Evolutionary conservation across 30 jellyfish, hydroid and myxozoan genomes (phyloP).

Genomic region (Catostylus mosaicus): DNA sequence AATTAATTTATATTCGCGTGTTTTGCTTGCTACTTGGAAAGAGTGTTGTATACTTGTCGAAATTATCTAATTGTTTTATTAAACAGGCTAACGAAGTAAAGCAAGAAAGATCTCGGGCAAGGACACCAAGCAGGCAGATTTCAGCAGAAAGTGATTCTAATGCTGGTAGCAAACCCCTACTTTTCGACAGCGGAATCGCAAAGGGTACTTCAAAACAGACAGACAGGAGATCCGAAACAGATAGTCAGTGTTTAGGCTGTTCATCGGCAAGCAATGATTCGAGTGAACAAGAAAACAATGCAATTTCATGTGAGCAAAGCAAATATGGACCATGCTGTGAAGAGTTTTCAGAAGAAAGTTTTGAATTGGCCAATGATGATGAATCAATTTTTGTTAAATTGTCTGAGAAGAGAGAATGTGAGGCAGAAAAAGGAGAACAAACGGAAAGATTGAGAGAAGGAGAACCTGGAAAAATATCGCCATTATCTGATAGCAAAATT

Average conservation of each 20-base stretch:
- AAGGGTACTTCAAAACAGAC: neutral
- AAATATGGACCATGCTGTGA: neutral
- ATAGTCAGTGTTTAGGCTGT: neutral
- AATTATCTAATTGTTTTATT: no score
- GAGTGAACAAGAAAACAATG: neutral
- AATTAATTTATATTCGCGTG: no score
- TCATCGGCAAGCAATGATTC: neutral
- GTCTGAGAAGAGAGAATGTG: neutral
- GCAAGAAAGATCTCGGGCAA: slow-evolving; percentile 43
- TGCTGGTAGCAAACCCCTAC: neutral
- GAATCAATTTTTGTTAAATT: neutral
- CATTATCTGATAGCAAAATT: no score
- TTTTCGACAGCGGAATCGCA: neutral
- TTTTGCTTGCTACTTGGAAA: no score
- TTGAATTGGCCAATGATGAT: slow-evolving; percentile 20
- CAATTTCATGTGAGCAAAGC: neutral
- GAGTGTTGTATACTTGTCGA: no score
- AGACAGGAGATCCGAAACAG: neutral
- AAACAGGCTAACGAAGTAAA: slow-evolving; percentile 38
- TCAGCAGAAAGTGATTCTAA: slow-evolving; percentile 36
- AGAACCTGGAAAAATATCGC: no score
- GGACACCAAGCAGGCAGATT: slow-evolving; percentile 36
- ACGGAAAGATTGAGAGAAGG: neutral
- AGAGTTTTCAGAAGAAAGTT: slow-evolving; percentile 11
- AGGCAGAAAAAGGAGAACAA: neutral